A percentile compares a stretch with the other conserved stretches of the same genome.
Evolutionary conservation across 2,113 vertebrate genomes (phyloP).

Genomic region (Platysteira castanea): DNA sequence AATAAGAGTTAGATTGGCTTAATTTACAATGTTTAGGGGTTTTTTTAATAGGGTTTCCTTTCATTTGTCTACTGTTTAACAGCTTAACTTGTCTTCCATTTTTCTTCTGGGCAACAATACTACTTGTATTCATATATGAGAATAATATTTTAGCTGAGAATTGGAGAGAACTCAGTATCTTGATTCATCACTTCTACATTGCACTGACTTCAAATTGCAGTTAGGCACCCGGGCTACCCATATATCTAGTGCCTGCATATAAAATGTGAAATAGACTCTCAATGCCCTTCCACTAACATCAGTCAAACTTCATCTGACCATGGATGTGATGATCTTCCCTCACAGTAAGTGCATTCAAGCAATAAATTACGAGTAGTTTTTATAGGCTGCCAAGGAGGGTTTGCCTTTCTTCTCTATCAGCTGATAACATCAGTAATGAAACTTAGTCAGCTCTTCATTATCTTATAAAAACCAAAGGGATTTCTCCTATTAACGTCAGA

Average conservation of each 20-base stretch:
- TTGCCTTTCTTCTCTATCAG: neutral
- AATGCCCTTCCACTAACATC: neutral
- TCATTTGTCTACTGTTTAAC: neutral
- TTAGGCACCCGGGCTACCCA: neutral
- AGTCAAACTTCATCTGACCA: neutral
- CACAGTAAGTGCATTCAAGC: neutral
- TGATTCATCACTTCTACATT: neutral
- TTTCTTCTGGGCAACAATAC: neutral
- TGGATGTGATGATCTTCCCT: neutral
- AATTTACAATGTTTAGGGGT: neutral
- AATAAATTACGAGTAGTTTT: neutral
- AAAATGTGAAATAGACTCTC: neutral
- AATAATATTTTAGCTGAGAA: neutral
- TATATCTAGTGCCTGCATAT: neutral
- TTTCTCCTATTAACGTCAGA: neutral
- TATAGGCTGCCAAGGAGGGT: neutral
- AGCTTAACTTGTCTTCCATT: neutral
- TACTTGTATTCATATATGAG: neutral
- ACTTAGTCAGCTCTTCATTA: neutral
- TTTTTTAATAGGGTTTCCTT: neutral
- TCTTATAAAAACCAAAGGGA: neutral
- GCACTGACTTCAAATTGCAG: neutral
- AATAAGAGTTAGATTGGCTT: neutral
- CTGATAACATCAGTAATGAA: neutral
- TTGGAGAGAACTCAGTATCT: neutral